Conservation (phyloP, 2,888 invertebrate genomes). For the Hirtodrosophila cameraria region DNA sequence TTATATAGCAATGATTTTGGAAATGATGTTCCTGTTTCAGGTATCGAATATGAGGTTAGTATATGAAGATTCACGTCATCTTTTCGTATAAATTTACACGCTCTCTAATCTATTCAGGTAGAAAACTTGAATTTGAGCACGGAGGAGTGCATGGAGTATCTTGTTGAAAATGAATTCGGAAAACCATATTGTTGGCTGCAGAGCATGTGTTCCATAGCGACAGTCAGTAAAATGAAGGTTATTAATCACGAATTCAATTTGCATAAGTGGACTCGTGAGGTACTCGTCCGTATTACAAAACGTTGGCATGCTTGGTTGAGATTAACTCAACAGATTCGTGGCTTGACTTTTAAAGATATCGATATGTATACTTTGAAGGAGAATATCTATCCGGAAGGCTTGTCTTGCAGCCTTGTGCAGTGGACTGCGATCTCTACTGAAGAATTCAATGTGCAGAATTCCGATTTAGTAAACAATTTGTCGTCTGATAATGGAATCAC, state of each 20-base stretch:
- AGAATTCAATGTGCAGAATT: slow-evolving; percentile 83
- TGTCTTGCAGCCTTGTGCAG: slow-evolving; percentile 88
- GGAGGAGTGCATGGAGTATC: slow-evolving; percentile 45
- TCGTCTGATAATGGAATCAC: slow-evolving; percentile 82
- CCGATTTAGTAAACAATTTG: slow-evolving; percentile 36
- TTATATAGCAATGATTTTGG: slow-evolving; percentile 60
- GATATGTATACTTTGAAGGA: slow-evolving; percentile 72
- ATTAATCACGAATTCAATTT: slow-evolving; percentile 61
- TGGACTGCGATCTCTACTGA: slow-evolving; percentile 89
- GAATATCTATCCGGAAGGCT: slow-evolving; percentile 72
- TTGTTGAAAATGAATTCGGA: slow-evolving; percentile 86
- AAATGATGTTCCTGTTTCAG: slow-evolving; percentile 58
- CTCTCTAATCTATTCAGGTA: too few species aligned
- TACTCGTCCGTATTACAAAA: slow-evolving; percentile 89
- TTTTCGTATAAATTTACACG: too few species aligned
- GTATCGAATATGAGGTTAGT: slow-evolving; percentile 60
- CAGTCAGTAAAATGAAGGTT: slow-evolving; percentile 85
- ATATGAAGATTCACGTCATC: too few species aligned
- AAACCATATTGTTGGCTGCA: slow-evolving; percentile 96
- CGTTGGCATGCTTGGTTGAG: slow-evolving; percentile 90
- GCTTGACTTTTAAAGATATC: slow-evolving; percentile 82
- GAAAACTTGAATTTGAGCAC: slow-evolving; percentile 33
- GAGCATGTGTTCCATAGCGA: slow-evolving; percentile 93
- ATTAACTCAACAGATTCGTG: slow-evolving; percentile 91
- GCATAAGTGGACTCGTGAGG: slow-evolving; percentile 89